These are phyloP conservation scores for Allacma fusca DNA, from an alignment of 2,888 invertebrate genomes.

Conservation along the genomic window DNA sequence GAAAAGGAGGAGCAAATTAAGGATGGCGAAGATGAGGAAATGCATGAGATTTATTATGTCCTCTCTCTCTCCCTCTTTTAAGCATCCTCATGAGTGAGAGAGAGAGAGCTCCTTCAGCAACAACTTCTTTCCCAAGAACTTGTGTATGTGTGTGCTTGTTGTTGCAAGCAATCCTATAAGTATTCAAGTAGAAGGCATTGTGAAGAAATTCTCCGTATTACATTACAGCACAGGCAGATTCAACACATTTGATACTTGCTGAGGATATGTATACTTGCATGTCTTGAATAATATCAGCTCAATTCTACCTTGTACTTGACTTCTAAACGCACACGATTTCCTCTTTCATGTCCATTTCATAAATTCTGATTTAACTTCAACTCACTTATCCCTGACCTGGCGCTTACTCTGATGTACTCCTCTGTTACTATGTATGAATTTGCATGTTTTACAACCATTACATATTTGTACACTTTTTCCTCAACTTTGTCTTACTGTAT, in stretches of 20 bases:
- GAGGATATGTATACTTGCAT: neutral
- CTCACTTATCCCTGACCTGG: constrained; percentile 36
- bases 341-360: constrained; percentile 27
- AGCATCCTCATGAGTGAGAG: neutral
- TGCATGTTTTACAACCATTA: neutral
- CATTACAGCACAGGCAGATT: neutral
- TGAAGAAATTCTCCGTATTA: neutral
- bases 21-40: constrained; percentile 39
- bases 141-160: too few relatives aligned
- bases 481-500: neutral
- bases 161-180: neutral
- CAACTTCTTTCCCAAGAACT: neutral
- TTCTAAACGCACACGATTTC: constrained; percentile 9
- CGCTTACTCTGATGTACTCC: neutral
- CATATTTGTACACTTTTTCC: neutral
- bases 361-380: constrained; percentile 27
- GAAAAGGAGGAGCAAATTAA: constrained; percentile 18
- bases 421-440: neutral
- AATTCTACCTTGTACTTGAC: constrained; percentile 25
- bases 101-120: neutral
- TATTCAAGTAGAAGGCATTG: neutral
- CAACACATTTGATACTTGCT: neutral
- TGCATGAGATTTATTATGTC: constrained; percentile 34
- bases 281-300: neutral
- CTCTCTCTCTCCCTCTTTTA: constrained; percentile 7